Conservation (phyloP, 2,113 vertebrate species). For the Pavo muticus region DNA sequence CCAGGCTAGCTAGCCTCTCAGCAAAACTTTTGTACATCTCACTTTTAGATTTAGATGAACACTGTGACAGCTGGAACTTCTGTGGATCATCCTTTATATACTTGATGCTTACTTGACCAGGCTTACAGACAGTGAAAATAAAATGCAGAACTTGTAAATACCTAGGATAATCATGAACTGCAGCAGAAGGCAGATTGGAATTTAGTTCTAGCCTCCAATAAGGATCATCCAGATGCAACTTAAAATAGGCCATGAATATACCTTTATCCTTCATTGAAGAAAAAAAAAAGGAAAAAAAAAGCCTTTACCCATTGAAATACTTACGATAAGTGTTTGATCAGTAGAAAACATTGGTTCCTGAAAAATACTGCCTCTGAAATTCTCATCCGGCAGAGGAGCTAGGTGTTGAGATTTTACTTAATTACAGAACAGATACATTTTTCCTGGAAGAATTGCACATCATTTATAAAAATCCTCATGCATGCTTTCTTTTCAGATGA, state of each 20-base stretch:
- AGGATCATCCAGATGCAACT: not conserved
- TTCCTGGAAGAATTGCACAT: not conserved
- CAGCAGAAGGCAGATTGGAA: not conserved
- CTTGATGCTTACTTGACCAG: not conserved
- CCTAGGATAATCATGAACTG: fast-evolving
- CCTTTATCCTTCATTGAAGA: not conserved
- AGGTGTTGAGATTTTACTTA: not conserved
- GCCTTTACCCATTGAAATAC: not conserved
- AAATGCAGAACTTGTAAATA: fast-evolving
- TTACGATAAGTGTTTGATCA: not conserved
- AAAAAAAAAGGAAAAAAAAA: not conserved
- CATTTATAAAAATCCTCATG: not conserved
- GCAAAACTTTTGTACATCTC: not conserved
- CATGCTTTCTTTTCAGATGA: not conserved
- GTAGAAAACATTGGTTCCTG: not conserved
- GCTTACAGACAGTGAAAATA: not conserved
- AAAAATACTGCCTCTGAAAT: not conserved
- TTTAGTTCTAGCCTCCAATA: not conserved
- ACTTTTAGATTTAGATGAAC: not conserved
- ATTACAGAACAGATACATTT: not conserved
- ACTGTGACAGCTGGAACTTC: not conserved
- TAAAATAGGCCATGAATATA: not conserved
- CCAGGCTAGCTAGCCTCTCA: not conserved
- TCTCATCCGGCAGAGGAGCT: not conserved
- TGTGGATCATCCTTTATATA: not conserved